phyloP scores from a whole-genome alignment of 92 coral and sea anemone species.

The Epizoanthus scotinus region DNA sequence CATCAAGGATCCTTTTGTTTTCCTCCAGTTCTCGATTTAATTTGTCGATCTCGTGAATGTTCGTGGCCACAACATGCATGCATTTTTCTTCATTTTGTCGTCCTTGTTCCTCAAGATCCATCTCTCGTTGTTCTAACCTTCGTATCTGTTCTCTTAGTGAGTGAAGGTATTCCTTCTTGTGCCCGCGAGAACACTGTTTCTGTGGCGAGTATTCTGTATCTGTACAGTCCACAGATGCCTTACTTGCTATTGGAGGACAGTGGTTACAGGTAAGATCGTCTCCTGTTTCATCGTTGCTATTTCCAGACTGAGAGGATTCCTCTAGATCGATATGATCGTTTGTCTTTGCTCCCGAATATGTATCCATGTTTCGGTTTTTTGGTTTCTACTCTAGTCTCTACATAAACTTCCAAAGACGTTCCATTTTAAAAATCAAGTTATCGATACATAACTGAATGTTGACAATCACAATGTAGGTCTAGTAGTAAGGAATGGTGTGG shows the following conservation, averaged over 20 bases:
- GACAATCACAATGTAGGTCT: too few species aligned
- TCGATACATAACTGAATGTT: too few species aligned
- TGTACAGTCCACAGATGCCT: neutral
- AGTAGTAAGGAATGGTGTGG: neutral
- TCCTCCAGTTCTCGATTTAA: conserved; percentile 48
- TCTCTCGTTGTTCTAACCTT: conserved; percentile 19
- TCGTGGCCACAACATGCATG: conserved; percentile 57
- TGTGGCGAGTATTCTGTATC: neutral
- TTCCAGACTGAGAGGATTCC: conserved; percentile 2
- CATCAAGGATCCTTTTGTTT: conserved; percentile 44
- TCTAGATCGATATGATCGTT: neutral
- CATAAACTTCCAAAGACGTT: neutral
- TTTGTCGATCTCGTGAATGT: conserved; percentile 55
- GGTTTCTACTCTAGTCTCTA: neutral
- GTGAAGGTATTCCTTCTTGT: conserved; percentile 2
- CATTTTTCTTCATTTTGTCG: conserved; percentile 63
- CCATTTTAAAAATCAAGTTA: too few species aligned
- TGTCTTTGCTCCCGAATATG: conserved; percentile 3
- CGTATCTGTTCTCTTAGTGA: conserved; percentile 41
- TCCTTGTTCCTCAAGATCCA: conserved; percentile 53
- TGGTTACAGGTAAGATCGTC: neutral
- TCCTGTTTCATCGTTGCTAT: conserved; percentile 11
- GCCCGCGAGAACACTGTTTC: neutral
- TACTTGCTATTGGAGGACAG: neutral
- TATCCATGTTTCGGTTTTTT: conserved; percentile 1